Percentiles rank a stretch among this genome's conserved stretches.
phyloP scores from a whole-genome alignment of 53 echinoderm and acorn worm species.

The Paelopatides confundens region DNA sequence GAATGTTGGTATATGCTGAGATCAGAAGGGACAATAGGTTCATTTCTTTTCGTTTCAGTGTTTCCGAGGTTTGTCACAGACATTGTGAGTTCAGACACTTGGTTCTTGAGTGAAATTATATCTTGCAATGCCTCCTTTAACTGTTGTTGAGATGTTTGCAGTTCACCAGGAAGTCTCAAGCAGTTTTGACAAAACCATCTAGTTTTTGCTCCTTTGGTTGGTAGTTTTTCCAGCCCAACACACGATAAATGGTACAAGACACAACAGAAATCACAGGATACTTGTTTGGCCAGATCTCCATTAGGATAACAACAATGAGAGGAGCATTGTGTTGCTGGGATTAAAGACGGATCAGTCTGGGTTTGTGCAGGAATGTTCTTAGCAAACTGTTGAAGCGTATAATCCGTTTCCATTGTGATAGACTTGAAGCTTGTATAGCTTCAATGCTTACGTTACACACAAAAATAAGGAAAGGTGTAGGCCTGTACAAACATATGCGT shows the following conservation, averaged over 20 bases:
- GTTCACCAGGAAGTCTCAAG: not conserved
- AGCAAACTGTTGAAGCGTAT: not conserved
- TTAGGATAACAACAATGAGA: not conserved
- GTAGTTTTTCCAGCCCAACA: conserved; percentile 10
- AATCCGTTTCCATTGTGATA: not conserved
- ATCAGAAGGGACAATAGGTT: not conserved
- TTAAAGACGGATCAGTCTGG: not conserved
- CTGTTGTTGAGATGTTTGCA: not conserved
- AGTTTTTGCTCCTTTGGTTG: not conserved
- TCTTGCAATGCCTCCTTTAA: not conserved
- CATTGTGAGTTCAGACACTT: not conserved
- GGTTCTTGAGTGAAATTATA: not conserved
- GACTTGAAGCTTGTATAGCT: too few species aligned
- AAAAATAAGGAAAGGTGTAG: too few species aligned
- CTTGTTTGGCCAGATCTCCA: not conserved
- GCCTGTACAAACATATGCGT: too few species aligned
- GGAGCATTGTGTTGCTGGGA: not conserved
- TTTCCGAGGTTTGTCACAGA: not conserved
- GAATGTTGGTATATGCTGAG: not conserved
- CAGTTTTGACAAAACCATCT: conserved; percentile 5
- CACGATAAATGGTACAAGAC: not conserved
- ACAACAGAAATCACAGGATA: conserved; percentile 7
- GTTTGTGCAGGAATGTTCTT: not conserved
- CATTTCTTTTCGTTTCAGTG: too few species aligned
- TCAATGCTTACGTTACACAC: too few species aligned